Evolutionary conservation across 2,113 vertebrate species (phyloP), one percentile per base, ranked within the genome.

Genomic region (Pedetes capensis): DNA sequence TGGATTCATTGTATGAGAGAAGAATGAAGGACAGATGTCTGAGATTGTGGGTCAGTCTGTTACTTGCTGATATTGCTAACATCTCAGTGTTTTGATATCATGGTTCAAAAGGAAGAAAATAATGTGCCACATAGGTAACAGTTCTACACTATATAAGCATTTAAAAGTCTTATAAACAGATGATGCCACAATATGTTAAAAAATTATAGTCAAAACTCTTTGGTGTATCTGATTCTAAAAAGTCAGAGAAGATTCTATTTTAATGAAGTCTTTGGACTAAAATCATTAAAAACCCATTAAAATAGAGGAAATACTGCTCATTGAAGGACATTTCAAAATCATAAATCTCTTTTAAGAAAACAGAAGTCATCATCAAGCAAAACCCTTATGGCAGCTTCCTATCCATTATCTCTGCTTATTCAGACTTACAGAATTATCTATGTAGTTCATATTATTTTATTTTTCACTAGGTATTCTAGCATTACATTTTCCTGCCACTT

Each of bases 261-360:
- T 63, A 66, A 91, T 57, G 59, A 93, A 61, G n/a, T 0, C 39
- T 86, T 86, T 66, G n/a, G 14, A 37, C 68, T 72, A 72, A 93
- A 93, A 91, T 91, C 6, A 59, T 78, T 61, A 49, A 93, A 72
- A 75, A n/a, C 71, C 74, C 25, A 55, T 69, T 87, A 64, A 74
- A n/a, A 18, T 42, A 61, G 66, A 42, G 79, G 25, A 42, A 72
- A 72, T 39, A 89, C 1, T 89, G 75, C 29, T 68, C 27, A 68
- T 13, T 20, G 75, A 75, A 51, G 57, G 44, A 37, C 20, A 59
- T 64, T 75, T 95, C 29, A 82, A 88, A 93, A 57, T 59, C 53
- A 44, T 44, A 57, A 20, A 27, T 83, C 57, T 23, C 23, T 27
- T 90, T 81, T 82, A 86, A 91, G 59, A 83, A 66, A 55, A 69